Evolutionary conservation across 1,140 invertebrate species (phyloP).

Genomic region (Drosophila trapezifrons): DNA sequence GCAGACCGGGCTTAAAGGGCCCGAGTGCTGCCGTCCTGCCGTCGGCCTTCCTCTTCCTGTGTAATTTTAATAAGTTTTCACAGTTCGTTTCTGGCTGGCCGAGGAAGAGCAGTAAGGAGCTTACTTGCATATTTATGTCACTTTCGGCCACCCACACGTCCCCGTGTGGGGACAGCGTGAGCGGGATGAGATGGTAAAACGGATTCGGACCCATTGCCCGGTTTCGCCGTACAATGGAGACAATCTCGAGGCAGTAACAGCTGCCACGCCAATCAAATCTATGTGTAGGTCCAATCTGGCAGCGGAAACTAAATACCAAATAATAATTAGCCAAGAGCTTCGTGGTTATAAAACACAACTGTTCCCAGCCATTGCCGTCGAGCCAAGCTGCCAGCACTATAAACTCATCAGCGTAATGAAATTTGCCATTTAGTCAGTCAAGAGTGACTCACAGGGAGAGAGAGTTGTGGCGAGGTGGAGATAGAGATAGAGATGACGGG

Average conservation of each 20-base stretch:
- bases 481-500: not conserved
- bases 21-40: not conserved
- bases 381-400: constrained; percentile 66
- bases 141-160: constrained; percentile 26
- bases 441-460: constrained; percentile 6
- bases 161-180: not conserved
- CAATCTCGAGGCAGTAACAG: constrained; percentile 22
- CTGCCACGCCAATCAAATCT: constrained; percentile 34
- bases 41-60: constrained; percentile 22
- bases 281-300: constrained; percentile 1
- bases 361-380: no score
- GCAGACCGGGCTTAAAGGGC: constrained; percentile 63
- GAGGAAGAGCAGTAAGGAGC: constrained; percentile 55
- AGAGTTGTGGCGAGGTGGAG: not conserved
- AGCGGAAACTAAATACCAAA: constrained; percentile 49
- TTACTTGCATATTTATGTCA: constrained; percentile 80
- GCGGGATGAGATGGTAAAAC: constrained; percentile 2
- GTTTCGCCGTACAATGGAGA: constrained; percentile 48
- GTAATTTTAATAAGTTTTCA: constrained; percentile 77
- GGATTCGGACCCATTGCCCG: constrained; percentile 44
- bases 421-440: constrained; percentile 49
- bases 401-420: constrained; percentile 78
- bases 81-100: constrained; percentile 26
- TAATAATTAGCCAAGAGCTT: constrained; percentile 54
- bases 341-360: constrained; percentile 64